Evolutionary conservation across 37 sponge, comb jelly and placozoan species (phyloP), one percentile per base, ranked within the genome.

Genomic region (Theonella swinhoei): DNA sequence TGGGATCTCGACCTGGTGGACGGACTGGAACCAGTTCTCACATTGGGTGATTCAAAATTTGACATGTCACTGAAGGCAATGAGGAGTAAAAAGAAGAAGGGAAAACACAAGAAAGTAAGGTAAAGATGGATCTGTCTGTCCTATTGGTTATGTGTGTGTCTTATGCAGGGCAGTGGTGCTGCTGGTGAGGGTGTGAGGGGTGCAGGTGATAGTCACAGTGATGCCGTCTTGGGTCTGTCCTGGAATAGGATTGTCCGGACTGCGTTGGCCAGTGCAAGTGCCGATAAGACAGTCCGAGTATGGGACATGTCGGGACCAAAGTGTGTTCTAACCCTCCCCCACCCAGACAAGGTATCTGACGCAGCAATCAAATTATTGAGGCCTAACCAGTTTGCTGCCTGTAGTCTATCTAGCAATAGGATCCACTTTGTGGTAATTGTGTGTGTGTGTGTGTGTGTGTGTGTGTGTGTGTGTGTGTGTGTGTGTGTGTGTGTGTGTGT

Each of bases 1-100:
- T 98, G 99, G 99, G 93, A 98, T 78, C 39, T 98, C 70, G 99
- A 98, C 58, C 36, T 94, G 2, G 80, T 96, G 0, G 89, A 98
- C 77, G 83, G 72, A 0, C 30, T 90, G 60, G 97, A 98, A 71
- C 99, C 99, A 11, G 87, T 85, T 3, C 69, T 90, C 37, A 37
- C 58, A 11, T 88, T 98, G 22, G 99, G 99, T 3, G 68, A 87
- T 39, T 33, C 67, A 0, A n/a, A 69, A 24, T n/a, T 43, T 9
- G 37, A 42, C 29, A 23, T 43, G 25, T 39, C 66, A 3, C 28
- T 28, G 25, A 19, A 63, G 8, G 36, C 20, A 38, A 14, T 17
- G 65, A 59, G 23, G 63, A 83, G 74, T 64, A 64, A 58, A 43
- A 78, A 70, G 14, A 85, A 81, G 40, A 91, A 88, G 72, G 76